Evolutionary conservation across 2,888 invertebrate species (phyloP), one percentile per base, ranked within the genome.

Genomic region (Zaprionus lineosus): DNA sequence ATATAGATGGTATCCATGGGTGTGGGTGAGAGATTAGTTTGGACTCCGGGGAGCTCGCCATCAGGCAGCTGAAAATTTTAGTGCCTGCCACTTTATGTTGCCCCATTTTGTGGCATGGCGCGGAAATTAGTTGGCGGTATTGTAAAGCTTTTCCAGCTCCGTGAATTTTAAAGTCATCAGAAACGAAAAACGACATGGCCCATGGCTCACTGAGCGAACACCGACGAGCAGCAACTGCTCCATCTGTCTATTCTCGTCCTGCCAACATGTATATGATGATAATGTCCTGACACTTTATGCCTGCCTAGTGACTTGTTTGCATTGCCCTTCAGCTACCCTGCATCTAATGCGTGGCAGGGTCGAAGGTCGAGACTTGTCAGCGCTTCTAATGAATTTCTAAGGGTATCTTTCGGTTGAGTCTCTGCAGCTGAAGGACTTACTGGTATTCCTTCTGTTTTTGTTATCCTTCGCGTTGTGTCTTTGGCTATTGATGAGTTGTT

Each of bases 401-500:
- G n/a, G n/a, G n/a, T n/a, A n/a, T n/a, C n/a, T n/a, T n/a, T n/a
- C n/a, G n/a, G n/a, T n/a, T n/a, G n/a, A n/a, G n/a, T n/a, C n/a
- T n/a, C n/a, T n/a, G n/a, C n/a, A n/a, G n/a, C n/a, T n/a, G n/a
- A n/a, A n/a, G n/a, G n/a, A n/a, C n/a, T n/a, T n/a, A n/a, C n/a
- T n/a, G n/a, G n/a, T n/a, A n/a, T n/a, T n/a, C n/a, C n/a, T n/a
- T n/a, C n/a, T 29, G 11, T 12, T 15, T 26, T 53, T 41, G 48
- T 53, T 55, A n/a, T 33, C 39, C 19, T 36, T n/a, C 12, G 12
- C 12, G 15, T 36, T 48, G 36, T 48, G 50, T 60, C 60, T 53
- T 70, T 62, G 50, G 11, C 61, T 73, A 84, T 84, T 73, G 84
- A 76, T 79, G 69, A 79, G 76, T 44, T 84, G 82, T 84, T 77